Percentiles rank a stretch among this genome's conserved stretches.
Evolutionary conservation across 1,140 invertebrate genomes (phyloP).

Genomic region (Platyscapa corneri): DNA sequence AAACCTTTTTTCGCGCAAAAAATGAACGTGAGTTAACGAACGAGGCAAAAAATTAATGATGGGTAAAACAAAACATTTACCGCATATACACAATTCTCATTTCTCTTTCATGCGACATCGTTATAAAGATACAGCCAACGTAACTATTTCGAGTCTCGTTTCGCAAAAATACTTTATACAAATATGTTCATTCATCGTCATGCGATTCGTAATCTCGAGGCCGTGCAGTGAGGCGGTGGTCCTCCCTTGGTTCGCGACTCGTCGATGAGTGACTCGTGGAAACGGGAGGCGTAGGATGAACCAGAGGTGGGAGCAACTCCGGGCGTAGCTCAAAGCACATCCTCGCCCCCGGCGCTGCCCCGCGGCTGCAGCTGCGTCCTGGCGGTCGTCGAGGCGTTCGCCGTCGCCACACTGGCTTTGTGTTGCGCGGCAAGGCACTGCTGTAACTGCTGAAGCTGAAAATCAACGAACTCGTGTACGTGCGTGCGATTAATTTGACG

Average conservation of each 20-base stretch:
- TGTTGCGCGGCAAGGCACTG: slow-evolving; percentile 71
- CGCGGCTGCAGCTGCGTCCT: slow-evolving; percentile 69
- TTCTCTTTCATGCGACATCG: slow-evolving; percentile 29
- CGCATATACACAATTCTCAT: slow-evolving; percentile 40
- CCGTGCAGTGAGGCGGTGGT: slow-evolving; percentile 29
- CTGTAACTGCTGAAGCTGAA: slow-evolving; percentile 72
- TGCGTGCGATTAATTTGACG: too few relatives aligned
- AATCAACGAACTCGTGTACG: background rate
- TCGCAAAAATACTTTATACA: slow-evolving; percentile 54
- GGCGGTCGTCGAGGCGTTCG: slow-evolving; percentile 61
- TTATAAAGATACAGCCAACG: slow-evolving; percentile 40
- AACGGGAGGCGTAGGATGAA: background rate
- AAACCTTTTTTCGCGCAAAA: slow-evolving; percentile 37
- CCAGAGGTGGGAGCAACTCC: background rate
- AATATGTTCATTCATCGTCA: slow-evolving; percentile 52
- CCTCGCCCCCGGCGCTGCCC: slow-evolving; percentile 42
- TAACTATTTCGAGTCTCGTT: slow-evolving; percentile 36
- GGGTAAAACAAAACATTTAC: slow-evolving; percentile 46
- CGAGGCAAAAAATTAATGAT: slow-evolving; percentile 43
- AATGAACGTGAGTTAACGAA: slow-evolving; percentile 45
- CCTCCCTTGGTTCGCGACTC: background rate
- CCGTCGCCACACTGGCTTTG: slow-evolving; percentile 67
- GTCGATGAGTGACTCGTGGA: background rate
- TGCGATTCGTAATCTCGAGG: slow-evolving; percentile 48
- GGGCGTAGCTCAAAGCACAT: slow-evolving; percentile 43